A percentile compares a stretch with the other conserved stretches of the same genome.
Evolutionary conservation across 2,113 vertebrate genomes (phyloP).

Genomic region (Nanorana parkeri): DNA sequence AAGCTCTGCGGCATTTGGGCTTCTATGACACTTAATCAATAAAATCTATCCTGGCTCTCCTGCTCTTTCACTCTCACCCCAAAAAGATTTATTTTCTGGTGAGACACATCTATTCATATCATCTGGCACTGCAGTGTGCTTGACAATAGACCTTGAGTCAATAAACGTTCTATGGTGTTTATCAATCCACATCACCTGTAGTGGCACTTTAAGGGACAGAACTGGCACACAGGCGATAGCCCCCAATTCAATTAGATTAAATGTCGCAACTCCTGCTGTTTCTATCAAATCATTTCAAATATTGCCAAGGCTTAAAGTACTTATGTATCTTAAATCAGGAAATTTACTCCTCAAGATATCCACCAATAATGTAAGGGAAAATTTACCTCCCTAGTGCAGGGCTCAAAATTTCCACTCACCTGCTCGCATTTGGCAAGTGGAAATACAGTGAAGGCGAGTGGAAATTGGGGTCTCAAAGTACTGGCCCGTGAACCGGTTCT

Average conservation of each 20-base stretch:
- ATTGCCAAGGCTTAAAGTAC: neutral
- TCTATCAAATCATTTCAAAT: neutral
- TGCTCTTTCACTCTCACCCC: constrained; percentile 64
- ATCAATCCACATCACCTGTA: constrained; percentile 37
- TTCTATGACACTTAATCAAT: constrained; percentile 71
- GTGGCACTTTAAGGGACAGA: constrained; percentile 1
- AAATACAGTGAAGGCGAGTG: no score
- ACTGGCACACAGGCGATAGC: neutral
- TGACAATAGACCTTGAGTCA: constrained; percentile 42
- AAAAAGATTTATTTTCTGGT: constrained; percentile 65
- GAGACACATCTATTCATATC: constrained; percentile 66
- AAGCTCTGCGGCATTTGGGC: constrained; percentile 59
- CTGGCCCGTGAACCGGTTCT: no score
- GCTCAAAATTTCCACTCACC: no score
- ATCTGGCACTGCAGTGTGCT: constrained; percentile 44
- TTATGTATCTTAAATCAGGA: neutral
- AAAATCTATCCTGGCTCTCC: constrained; percentile 65
- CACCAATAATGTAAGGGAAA: no score
- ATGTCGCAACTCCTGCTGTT: constrained; percentile 9
- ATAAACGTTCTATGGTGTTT: constrained; percentile 28
- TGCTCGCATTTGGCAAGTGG: no score
- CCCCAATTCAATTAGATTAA: neutral
- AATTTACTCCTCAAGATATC: neutral
- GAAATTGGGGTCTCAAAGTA: no score
- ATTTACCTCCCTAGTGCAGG: no score